phyloP scores from a whole-genome alignment of 1,140 invertebrate genomes.

The Oncopeltus fasciatus region DNA sequence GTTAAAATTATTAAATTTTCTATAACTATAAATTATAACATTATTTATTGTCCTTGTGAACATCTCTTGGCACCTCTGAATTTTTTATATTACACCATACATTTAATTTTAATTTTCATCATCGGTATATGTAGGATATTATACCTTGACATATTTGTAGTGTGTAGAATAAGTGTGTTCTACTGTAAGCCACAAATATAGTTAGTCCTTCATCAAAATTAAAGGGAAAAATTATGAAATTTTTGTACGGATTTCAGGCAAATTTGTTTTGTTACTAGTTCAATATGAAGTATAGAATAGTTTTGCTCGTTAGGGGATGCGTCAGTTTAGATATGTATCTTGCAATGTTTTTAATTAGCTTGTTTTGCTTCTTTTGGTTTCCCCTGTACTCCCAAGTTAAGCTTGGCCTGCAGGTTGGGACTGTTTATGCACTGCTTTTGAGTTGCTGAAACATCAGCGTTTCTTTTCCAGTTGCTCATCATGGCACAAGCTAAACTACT shows the following conservation, averaged over 20 bases:
- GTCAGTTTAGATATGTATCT: conserved; percentile 9
- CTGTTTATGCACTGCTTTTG: too few relatives aligned
- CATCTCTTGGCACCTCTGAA: not conserved
- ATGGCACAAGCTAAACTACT: too few relatives aligned
- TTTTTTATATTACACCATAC: not conserved
- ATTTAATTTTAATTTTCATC: not conserved
- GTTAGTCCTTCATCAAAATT: not conserved
- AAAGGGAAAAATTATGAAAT: conserved; percentile 5
- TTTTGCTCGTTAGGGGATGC: not conserved
- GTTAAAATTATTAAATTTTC: not conserved
- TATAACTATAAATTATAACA: not conserved
- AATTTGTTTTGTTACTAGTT: conserved; percentile 7
- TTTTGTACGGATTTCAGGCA: too few relatives aligned
- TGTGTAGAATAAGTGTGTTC: conserved; percentile 16
- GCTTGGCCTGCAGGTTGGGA: too few relatives aligned
- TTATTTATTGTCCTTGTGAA: not conserved
- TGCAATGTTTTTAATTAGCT: conserved; percentile 6
- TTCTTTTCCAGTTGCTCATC: too few relatives aligned
- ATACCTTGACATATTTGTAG: not conserved
- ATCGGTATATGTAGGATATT: not conserved
- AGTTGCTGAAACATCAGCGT: too few relatives aligned
- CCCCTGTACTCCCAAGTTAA: too few relatives aligned
- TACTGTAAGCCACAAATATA: conserved; percentile 11
- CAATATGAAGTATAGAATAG: conserved; percentile 3
- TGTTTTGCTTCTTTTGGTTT: too few relatives aligned